Base-by-base conservation (phyloP, 2,888 invertebrate genomes). In the Aromia moschata region DNA sequence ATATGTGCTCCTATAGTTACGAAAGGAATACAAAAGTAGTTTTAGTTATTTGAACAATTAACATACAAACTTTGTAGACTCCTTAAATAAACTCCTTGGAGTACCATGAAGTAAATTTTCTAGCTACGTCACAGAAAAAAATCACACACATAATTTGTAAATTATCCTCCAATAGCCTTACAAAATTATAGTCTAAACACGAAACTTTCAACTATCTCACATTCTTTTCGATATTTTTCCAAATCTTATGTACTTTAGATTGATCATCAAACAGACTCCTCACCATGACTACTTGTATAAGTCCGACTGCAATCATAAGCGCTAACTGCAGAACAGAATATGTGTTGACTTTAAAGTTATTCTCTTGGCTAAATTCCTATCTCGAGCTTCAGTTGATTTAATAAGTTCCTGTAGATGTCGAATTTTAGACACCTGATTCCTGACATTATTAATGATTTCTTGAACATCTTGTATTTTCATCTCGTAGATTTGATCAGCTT, bases 311-410 rank as follows among this genome's bases (percentile, higher is more conserved):
- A 15, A 90, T 68, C 90, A 95, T 91, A 15, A 91, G 83, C 18
- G 82, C 73, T 33, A 94, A 86, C 74, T 93, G 92, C 17, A 93
- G 77, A 41, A 86, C 77, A 0, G 93, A 93, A 88, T 92, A 93
- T 47, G 86, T 81, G 73, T 93, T 93, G 0, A 96, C 93, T 64
- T 90, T 86, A 62, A 89, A 89, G 74, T 87, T 92, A 80, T 92
- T 92, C 41, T 89, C 87, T 76, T 94, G 1, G 91, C 91, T 1
- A 91, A 77, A 75, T 93, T 92, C 63, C 94, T 84, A 77, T 95
- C 95, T 18, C 93, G 79, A 0, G 93, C 90, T 79, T 95, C 94
- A 70, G 84, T 84, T 0, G 91, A 90, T 49, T 89, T 85, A 59
- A 92, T 83, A 58, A 87, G 72, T 73, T 91, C 91, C 77, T 92